Conservation (phyloP, 2,888 invertebrate species). For the Sussaba pulchella region DNA sequence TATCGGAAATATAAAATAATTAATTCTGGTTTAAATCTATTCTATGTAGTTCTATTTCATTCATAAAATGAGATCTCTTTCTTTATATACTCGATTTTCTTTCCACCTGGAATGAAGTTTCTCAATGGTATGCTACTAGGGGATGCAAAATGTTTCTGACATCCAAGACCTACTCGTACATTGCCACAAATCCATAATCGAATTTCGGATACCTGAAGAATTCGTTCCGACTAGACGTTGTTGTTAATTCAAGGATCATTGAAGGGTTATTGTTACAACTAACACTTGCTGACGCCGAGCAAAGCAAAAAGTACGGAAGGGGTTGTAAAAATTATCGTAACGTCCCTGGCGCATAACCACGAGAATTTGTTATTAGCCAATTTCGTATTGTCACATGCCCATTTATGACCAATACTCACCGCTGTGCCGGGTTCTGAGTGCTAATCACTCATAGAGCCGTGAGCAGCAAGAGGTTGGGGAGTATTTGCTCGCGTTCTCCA, state of each 20-base stretch:
- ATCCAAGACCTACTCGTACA: not conserved
- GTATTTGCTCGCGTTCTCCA: conserved; percentile 22
- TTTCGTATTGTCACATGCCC: conserved; percentile 49
- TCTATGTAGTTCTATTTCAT: no score
- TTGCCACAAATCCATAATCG: not conserved
- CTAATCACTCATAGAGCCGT: conserved; percentile 36
- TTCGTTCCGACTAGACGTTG: not conserved
- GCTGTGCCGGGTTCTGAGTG: conserved; percentile 5
- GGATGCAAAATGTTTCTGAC: conserved; percentile 1
- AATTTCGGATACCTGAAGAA: not conserved
- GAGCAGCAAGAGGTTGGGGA: not conserved
- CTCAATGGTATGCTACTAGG: not conserved
- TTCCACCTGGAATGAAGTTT: no score
- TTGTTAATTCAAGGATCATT: conserved; percentile 18
- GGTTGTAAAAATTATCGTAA: not conserved
- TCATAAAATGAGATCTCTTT: no score
- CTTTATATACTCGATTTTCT: no score
- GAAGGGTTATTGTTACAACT: conserved; percentile 22
- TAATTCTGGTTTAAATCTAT: no score
- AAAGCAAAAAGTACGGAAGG: conserved; percentile 21
- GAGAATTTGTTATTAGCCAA: conserved; percentile 38
- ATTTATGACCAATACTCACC: not conserved
- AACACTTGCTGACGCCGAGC: conserved; percentile 43
- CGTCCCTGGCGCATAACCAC: conserved; percentile 23
- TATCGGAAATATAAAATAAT: no score